Conservation (phyloP, 2,888 invertebrate species). For the Prosopocoilus inquinatus region DNA sequence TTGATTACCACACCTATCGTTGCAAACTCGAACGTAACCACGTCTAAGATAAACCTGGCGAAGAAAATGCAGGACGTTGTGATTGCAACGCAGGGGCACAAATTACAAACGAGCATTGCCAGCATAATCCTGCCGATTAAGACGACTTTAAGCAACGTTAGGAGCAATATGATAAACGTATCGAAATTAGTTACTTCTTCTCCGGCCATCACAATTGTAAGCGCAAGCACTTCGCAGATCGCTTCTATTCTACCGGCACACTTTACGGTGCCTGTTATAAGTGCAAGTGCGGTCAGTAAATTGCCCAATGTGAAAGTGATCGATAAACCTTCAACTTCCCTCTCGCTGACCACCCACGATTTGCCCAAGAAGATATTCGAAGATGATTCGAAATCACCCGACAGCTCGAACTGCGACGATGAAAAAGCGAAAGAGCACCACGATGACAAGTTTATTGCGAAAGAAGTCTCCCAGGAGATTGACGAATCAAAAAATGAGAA, state of each 20-base stretch:
- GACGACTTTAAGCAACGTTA: slow-evolving; percentile 28
- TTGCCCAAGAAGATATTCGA: slow-evolving; percentile 68
- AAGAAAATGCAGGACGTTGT: slow-evolving; percentile 7
- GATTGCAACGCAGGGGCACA: slow-evolving; percentile 4
- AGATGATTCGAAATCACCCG: slow-evolving; percentile 64
- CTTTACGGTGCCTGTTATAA: slow-evolving; percentile 48
- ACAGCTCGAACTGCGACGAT: slow-evolving; percentile 51
- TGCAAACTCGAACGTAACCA: slow-evolving; percentile 15
- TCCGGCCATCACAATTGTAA: slow-evolving; percentile 47
- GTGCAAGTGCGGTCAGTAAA: slow-evolving; percentile 49
- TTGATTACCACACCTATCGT: slow-evolving; percentile 29
- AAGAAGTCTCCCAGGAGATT: slow-evolving; percentile 25
- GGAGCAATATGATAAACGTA: slow-evolving; percentile 41
- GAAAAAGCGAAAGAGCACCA: slow-evolving; percentile 42
- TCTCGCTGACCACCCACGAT: slow-evolving; percentile 56
- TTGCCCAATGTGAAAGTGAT: slow-evolving; percentile 50
- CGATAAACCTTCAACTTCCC: slow-evolving; percentile 48
- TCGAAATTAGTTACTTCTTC: slow-evolving; percentile 43
- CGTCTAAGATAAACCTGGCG: slow-evolving; percentile 7
- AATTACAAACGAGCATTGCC: slow-evolving; percentile 34
- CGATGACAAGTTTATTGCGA: slow-evolving; percentile 6
- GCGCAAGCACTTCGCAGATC: slow-evolving; percentile 46
- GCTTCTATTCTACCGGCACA: slow-evolving; percentile 45
- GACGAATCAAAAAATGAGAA: slow-evolving; percentile 16
- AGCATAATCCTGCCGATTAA: slow-evolving; percentile 42